Conservation (phyloP, 1,140 invertebrate species). For the Paraescarpia echinospica region DNA sequence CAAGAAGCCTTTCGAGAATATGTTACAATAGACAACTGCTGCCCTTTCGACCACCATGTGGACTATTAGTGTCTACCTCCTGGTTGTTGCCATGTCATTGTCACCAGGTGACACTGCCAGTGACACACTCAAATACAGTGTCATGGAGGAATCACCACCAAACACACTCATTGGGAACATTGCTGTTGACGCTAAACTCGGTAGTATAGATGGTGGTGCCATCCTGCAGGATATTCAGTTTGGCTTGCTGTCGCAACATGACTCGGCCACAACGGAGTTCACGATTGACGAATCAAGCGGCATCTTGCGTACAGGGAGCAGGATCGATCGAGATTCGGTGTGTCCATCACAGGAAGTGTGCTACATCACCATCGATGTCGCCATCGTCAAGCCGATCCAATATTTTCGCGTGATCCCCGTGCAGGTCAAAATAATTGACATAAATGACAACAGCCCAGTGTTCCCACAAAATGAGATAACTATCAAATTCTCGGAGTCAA, state of each 20-base stretch:
- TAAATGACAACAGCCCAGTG: slow-evolving; percentile 47
- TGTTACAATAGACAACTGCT: neutral
- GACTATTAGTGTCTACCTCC: neutral
- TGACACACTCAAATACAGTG: slow-evolving; percentile 3
- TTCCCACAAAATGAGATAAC: slow-evolving; percentile 65
- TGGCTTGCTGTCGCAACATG: slow-evolving; percentile 24
- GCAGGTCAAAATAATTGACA: slow-evolving; percentile 61
- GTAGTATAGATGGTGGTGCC: neutral
- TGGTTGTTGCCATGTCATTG: neutral
- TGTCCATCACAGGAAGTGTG: slow-evolving; percentile 22
- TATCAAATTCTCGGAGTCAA: slow-evolving; percentile 88
- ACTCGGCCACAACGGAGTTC: slow-evolving; percentile 18
- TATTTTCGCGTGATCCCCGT: slow-evolving; percentile 30
- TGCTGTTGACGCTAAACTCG: slow-evolving; percentile 3
- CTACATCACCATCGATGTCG: slow-evolving; percentile 16
- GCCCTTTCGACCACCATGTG: neutral
- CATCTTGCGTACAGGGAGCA: slow-evolving; percentile 21
- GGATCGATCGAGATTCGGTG: slow-evolving; percentile 24
- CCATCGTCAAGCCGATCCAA: slow-evolving; percentile 16
- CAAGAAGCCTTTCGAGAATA: neutral
- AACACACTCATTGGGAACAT: slow-evolving; percentile 28
- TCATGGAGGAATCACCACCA: slow-evolving; percentile 24
- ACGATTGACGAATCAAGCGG: slow-evolving; percentile 19
- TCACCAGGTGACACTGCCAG: neutral
- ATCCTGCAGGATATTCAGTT: slow-evolving; percentile 13